These are phyloP conservation scores for Nettapus auritus DNA, from an alignment of 2,113 vertebrate species.

Conservation along the genomic window DNA sequence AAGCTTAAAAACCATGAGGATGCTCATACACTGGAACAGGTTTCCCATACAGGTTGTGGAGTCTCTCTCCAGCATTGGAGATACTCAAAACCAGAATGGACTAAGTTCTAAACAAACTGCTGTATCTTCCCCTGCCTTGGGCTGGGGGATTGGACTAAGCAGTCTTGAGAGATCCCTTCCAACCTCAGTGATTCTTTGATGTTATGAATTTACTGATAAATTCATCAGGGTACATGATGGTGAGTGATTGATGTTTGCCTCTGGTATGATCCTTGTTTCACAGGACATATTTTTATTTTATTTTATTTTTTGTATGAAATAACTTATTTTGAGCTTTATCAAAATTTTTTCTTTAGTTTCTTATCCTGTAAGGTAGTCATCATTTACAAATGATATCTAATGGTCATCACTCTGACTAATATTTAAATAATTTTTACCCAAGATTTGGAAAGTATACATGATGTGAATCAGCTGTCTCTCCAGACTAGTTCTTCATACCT, in stretches of 20 bases:
- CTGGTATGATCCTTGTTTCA: background rate
- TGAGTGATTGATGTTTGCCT: background rate
- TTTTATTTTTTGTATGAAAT: background rate
- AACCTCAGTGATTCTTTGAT: background rate
- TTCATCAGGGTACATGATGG: background rate
- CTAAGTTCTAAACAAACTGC: background rate
- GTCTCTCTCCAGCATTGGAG: background rate
- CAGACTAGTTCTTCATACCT: background rate
- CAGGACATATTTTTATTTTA: background rate
- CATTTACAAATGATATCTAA: background rate
- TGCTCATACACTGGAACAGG: background rate
- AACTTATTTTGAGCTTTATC: background rate
- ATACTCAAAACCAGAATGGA: background rate
- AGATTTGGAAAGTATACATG: background rate
- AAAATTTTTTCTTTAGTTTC: background rate
- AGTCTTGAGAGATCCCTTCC: background rate
- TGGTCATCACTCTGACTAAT: background rate
- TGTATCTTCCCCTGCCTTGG: background rate
- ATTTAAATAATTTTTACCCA: background rate
- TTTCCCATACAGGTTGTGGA: background rate
- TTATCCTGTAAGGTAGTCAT: background rate
- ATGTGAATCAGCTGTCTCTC: background rate
- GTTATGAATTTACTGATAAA: background rate
- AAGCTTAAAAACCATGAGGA: background rate
- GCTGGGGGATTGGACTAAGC: background rate